phyloP scores from a whole-genome alignment of 2,888 invertebrate genomes.

The Metacarcinus magister region DNA sequence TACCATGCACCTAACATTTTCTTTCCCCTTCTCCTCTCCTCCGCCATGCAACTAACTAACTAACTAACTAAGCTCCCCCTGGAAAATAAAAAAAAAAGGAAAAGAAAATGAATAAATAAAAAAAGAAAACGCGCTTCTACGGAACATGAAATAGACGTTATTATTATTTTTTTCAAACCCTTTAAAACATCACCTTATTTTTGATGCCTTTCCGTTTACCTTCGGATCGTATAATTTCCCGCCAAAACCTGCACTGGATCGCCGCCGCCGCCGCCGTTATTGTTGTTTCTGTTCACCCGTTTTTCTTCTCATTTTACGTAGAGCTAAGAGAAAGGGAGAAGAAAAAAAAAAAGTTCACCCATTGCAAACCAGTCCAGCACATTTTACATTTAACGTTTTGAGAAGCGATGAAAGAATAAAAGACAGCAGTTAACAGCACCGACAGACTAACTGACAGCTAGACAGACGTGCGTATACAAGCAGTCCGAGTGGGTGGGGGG shows the following conservation, averaged over 20 bases:
- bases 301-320: background rate
- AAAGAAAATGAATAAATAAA: too few relatives aligned
- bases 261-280: background rate
- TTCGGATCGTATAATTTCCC: background rate
- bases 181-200: background rate
- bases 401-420: constrained; percentile 48
- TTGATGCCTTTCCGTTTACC: background rate
- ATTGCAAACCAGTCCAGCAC: background rate
- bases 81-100: too few relatives aligned
- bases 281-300: background rate
- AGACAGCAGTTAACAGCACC: constrained; percentile 49
- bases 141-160: background rate
- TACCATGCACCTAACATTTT: background rate
- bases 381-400: constrained; percentile 44
- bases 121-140: too few relatives aligned
- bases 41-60: background rate
- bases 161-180: background rate
- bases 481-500: background rate
- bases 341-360: background rate
- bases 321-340: background rate
- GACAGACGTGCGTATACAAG: constrained; percentile 58
- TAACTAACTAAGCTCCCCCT: too few relatives aligned
- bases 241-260: background rate
- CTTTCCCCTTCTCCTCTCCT: background rate
- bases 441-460: constrained; percentile 33